These are phyloP conservation scores for Heteromurus nitidus DNA, from an alignment of 2,888 invertebrate species.

Conservation along the genomic window DNA sequence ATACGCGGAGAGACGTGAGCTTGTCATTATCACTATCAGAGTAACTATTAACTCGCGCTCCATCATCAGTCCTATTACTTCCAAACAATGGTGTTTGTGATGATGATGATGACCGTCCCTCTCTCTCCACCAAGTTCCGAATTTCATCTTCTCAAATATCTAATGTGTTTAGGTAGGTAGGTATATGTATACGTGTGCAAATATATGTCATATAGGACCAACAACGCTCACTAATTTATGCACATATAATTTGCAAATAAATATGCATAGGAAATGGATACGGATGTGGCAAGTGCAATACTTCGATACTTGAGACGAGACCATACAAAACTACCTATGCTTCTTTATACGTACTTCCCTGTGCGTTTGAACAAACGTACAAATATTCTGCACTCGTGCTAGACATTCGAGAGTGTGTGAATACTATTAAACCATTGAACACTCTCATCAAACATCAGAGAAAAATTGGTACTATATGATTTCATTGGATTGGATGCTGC, in stretches of 20 bases:
- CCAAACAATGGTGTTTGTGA: slow-evolving; percentile 53
- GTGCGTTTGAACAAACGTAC: too few relatives aligned
- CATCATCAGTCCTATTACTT: slow-evolving; percentile 55
- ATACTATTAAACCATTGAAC: neutral
- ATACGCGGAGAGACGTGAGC: slow-evolving; percentile 59
- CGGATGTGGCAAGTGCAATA: neutral
- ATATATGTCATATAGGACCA: slow-evolving; percentile 31
- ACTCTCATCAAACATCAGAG: neutral
- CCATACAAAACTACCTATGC: too few relatives aligned
- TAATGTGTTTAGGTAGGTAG: too few relatives aligned
- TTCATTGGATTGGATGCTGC: too few relatives aligned
- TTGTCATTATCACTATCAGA: slow-evolving; percentile 63
- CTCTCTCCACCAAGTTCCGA: neutral
- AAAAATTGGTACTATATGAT: too few relatives aligned
- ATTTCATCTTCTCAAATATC: slow-evolving; percentile 26
- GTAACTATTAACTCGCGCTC: slow-evolving; percentile 62
- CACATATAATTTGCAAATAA: slow-evolving; percentile 17
- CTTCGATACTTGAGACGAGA: neutral
- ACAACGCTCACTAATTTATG: neutral
- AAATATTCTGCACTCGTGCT: too few relatives aligned
- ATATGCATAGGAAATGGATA: neutral
- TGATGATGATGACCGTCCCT: slow-evolving; percentile 42
- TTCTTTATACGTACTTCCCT: too few relatives aligned
- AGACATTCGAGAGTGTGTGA: neutral
- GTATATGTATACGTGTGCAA: too few relatives aligned